Conservation (phyloP, 2,888 invertebrate species). For the Lissonota sp. region DNA sequence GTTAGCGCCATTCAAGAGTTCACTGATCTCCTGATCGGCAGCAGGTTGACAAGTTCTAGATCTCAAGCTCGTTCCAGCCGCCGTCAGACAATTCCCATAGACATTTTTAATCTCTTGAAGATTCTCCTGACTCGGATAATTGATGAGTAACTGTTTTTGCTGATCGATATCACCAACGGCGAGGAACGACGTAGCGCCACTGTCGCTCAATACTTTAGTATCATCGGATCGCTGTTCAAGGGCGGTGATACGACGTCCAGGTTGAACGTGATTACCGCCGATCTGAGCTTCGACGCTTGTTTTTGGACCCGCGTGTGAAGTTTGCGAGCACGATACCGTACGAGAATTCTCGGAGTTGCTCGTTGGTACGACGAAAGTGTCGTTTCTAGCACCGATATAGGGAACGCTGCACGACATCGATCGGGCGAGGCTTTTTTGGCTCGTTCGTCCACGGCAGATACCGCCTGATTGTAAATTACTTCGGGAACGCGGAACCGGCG, state of each 20-base stretch:
- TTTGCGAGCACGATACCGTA: slow-evolving; percentile 57
- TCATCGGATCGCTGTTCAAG: slow-evolving; percentile 32
- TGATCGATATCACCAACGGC: slow-evolving; percentile 69
- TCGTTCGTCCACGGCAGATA: slow-evolving; percentile 73
- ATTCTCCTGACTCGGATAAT: slow-evolving; percentile 82
- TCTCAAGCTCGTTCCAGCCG: too few relatives aligned
- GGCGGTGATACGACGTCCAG: slow-evolving; percentile 11
- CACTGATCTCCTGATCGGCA: slow-evolving; percentile 86
- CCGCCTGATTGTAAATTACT: slow-evolving; percentile 85
- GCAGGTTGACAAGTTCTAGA: slow-evolving; percentile 71
- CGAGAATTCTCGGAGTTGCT: slow-evolving; percentile 73
- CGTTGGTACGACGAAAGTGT: slow-evolving; percentile 80
- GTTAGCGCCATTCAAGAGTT: slow-evolving; percentile 86
- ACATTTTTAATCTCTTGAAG: slow-evolving; percentile 74
- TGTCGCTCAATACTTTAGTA: slow-evolving; percentile 8
- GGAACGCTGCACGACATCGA: slow-evolving; percentile 81
- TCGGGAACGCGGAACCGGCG: slow-evolving; percentile 89
- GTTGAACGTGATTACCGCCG: slow-evolving; percentile 61
- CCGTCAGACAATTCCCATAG: slow-evolving; percentile 44
- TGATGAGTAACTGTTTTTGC: slow-evolving; percentile 80
- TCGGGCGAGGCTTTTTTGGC: slow-evolving; percentile 77
- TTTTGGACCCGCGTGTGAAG: slow-evolving; percentile 17
- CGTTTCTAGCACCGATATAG: slow-evolving; percentile 74
- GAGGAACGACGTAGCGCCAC: slow-evolving; percentile 52
- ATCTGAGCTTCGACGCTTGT: slow-evolving; percentile 75